Percentiles rank a stretch among this genome's conserved stretches.
Conservation (phyloP, 2,888 invertebrate genomes). For the Synanthedon myopaeformis region DNA sequence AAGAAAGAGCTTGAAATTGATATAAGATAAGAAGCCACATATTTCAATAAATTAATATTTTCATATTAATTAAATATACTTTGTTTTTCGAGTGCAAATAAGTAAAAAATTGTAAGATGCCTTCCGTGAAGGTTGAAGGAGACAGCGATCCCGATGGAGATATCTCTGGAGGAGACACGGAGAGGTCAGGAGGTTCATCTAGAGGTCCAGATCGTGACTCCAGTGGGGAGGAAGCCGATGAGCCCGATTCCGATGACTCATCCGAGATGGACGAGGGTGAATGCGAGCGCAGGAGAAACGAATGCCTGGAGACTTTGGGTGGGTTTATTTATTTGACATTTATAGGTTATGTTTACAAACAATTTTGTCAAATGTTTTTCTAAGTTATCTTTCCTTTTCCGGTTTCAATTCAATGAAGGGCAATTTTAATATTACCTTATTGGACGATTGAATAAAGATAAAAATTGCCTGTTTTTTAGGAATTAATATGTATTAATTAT, state of each 20-base stretch:
- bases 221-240: constrained; percentile 82
- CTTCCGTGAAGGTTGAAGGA: constrained; percentile 76
- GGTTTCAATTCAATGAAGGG: too few species aligned
- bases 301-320: constrained; percentile 86
- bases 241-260: constrained; percentile 86
- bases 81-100: not conserved
- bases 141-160: constrained; percentile 74
- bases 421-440: too few species aligned
- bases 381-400: too few species aligned
- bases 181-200: constrained; percentile 75
- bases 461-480: too few species aligned
- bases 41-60: too few species aligned
- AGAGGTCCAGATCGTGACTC: constrained; percentile 76
- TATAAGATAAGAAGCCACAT: too few species aligned
- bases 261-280: constrained; percentile 94
- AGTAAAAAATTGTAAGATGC: constrained; percentile 54
- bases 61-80: not conserved
- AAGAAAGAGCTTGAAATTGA: too few species aligned
- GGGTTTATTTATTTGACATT: constrained; percentile 15
- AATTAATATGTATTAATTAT: too few species aligned
- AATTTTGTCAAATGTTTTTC: constrained; percentile 11
- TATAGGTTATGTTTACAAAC: constrained; percentile 69
- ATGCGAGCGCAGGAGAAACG: constrained; percentile 84
- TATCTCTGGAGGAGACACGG: constrained; percentile 78
- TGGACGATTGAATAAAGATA: too few species aligned